Percentiles rank a stretch among this genome's conserved stretches.
Conservation (phyloP, 2,797 vertebrate species). For the Poeciliopsis turneri region DNA sequence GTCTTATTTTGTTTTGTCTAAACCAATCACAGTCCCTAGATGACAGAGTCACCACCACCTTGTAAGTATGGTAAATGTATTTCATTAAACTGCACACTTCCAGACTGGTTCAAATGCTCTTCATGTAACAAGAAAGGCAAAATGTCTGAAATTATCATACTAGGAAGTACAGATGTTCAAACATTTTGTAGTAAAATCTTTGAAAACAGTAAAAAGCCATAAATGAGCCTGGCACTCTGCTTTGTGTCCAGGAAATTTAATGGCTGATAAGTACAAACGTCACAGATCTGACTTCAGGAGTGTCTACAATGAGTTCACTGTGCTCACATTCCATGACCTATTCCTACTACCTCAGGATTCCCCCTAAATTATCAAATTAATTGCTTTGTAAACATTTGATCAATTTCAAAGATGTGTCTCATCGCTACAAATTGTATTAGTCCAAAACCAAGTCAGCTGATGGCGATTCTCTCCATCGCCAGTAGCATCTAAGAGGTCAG, state of each 20-base stretch:
- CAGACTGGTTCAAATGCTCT: not conserved
- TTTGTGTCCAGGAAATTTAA: not conserved
- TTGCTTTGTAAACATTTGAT: slow-evolving; percentile 76
- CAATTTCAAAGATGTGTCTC: slow-evolving; percentile 70
- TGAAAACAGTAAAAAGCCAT: not conserved
- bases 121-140: not conserved
- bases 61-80: too few species aligned
- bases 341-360: slow-evolving; percentile 42
- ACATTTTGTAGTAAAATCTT: not conserved
- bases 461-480: slow-evolving; percentile 44
- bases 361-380: slow-evolving; percentile 63
- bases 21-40: too few species aligned
- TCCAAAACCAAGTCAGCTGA: slow-evolving; percentile 73
- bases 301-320: slow-evolving; percentile 17
- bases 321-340: slow-evolving; percentile 37
- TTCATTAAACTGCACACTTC: not conserved
- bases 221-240: not conserved
- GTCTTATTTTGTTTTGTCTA: too few species aligned
- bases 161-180: not conserved
- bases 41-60: too few species aligned
- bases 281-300: not conserved
- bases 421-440: slow-evolving; percentile 69
- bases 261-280: not conserved
- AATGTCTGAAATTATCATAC: not conserved
- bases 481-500: slow-evolving; percentile 49